These are phyloP conservation scores for Monopis laevigella DNA, from an alignment of 2,888 invertebrate species.

Conservation along the genomic window DNA sequence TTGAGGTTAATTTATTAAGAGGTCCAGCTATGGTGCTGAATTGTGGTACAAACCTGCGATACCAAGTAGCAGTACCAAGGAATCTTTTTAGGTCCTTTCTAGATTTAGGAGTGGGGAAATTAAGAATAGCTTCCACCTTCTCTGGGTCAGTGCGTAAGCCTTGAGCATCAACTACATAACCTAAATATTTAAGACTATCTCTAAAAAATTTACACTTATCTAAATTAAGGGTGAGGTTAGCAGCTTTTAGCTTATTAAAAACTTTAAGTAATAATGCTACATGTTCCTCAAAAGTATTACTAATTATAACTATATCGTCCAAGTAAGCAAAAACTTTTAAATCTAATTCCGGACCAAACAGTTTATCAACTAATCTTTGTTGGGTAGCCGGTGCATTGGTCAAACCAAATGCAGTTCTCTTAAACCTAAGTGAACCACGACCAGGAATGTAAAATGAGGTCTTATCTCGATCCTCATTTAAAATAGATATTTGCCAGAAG, in stretches of 20 bases:
- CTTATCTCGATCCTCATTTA: no score
- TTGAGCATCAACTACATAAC: slow-evolving; percentile 19
- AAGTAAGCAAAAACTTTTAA: slow-evolving; percentile 20
- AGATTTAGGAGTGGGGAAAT: slow-evolving; percentile 19
- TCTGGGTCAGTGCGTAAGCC: slow-evolving; percentile 22
- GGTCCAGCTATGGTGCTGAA: no score
- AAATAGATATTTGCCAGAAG: no score
- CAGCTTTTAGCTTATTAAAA: slow-evolving; percentile 17
- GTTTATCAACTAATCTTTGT: slow-evolving; percentile 21
- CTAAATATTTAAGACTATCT: slow-evolving; percentile 19
- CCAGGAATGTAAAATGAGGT: no score
- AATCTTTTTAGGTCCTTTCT: no score
- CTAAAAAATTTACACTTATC: slow-evolving; percentile 22
- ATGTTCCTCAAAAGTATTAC: slow-evolving; percentile 20
- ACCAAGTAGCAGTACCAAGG: no score
- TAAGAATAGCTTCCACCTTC: slow-evolving; percentile 20
- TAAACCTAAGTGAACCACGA: slow-evolving; percentile 1
- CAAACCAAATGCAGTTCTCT: slow-evolving; percentile 14
- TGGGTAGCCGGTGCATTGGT: slow-evolving; percentile 24
- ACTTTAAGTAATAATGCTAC: slow-evolving; percentile 18
- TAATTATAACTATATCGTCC: slow-evolving; percentile 21
- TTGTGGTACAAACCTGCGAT: no score
- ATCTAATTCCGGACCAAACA: slow-evolving; percentile 21
- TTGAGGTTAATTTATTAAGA: no score
- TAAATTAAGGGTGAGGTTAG: slow-evolving; percentile 21